phyloP scores from a whole-genome alignment of 2,888 invertebrate genomes.

The Harpalus rubripes region DNA sequence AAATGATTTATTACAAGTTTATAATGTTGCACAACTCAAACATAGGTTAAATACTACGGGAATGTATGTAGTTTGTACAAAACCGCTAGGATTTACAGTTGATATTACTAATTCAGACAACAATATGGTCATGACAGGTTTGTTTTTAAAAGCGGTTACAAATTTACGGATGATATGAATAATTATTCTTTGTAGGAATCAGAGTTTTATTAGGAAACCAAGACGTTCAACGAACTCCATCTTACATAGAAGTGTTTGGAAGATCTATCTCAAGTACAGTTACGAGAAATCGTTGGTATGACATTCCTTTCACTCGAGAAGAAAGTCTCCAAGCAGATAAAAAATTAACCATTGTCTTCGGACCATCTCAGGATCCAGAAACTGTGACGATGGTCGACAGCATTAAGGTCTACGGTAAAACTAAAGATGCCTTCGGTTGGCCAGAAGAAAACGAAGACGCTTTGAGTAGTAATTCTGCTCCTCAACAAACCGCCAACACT shows the following conservation, averaged over 20 bases:
- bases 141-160: conserved; percentile 52
- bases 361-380: conserved; percentile 91
- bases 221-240: conserved; percentile 87
- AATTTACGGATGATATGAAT: background rate
- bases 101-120: conserved; percentile 93
- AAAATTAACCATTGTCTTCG: conserved; percentile 90
- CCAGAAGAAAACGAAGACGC: conserved; percentile 95
- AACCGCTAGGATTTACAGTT: conserved; percentile 92
- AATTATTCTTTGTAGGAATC: conserved; percentile 79
- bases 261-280: conserved; percentile 86
- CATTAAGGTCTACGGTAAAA: conserved; percentile 96
- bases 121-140: conserved; percentile 89
- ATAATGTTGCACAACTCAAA: conserved; percentile 95
- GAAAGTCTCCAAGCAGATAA: conserved; percentile 96
- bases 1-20: conserved; percentile 95
- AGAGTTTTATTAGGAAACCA: conserved; percentile 92
- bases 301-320: conserved; percentile 95
- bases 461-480: conserved; percentile 72
- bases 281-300: conserved; percentile 94
- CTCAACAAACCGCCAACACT: conserved; percentile 72
- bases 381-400: conserved; percentile 96
- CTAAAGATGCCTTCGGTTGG: conserved; percentile 97
- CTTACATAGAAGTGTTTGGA: conserved; percentile 88
- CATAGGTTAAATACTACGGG: conserved; percentile 91
- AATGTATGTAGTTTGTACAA: conserved; percentile 95